Conservation (phyloP, 2,888 invertebrate genomes). For the Sinhomidia bicolor region DNA sequence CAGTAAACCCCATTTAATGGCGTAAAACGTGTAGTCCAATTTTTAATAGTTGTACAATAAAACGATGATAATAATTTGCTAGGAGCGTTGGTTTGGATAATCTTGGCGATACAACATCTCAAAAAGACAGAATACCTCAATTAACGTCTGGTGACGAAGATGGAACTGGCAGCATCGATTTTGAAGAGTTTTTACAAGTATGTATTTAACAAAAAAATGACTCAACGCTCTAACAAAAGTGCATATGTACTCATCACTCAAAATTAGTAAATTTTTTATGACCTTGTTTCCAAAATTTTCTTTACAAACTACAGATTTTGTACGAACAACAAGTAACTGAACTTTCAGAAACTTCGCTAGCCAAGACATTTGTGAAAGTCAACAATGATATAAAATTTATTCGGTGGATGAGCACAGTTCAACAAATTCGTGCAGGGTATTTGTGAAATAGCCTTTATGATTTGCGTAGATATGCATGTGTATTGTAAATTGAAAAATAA, state of each 20-base stretch:
- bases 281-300: neutral
- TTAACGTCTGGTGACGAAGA: conserved; percentile 77
- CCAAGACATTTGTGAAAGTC: conserved; percentile 76
- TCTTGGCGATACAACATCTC: conserved; percentile 76
- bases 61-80: neutral
- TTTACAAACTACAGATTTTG: conserved; percentile 39
- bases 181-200: conserved; percentile 79
- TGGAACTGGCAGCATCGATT: conserved; percentile 79
- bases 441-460: too few species aligned
- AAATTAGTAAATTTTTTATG: neutral
- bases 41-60: neutral
- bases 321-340: conserved; percentile 73
- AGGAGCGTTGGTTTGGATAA: conserved; percentile 79
- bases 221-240: neutral
- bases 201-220: neutral
- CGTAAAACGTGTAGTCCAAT: neutral
- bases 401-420: conserved; percentile 78
- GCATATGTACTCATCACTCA: neutral
- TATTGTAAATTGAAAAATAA: too few species aligned
- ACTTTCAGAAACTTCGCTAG: conserved; percentile 65
- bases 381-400: conserved; percentile 78
- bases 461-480: too few species aligned
- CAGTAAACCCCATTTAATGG: neutral
- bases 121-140: conserved; percentile 75
- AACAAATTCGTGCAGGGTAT: conserved; percentile 78